phyloP scores from a whole-genome alignment of 1,140 invertebrate species.

The Nilaparvata lugens region DNA sequence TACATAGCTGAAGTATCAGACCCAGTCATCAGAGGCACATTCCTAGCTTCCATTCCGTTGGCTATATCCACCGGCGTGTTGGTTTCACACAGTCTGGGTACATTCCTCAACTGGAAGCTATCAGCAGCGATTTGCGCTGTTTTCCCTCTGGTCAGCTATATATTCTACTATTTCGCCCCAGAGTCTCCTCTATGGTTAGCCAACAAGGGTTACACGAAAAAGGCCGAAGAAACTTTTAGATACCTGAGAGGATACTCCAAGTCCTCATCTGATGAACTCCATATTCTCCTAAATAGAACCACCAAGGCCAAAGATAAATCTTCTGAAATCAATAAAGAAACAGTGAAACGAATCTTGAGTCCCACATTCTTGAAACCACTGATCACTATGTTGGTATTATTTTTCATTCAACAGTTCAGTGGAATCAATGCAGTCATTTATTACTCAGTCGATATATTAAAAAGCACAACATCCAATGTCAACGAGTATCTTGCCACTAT shows the following conservation, averaged over 20 bases:
- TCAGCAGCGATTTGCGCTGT: conserved; percentile 43
- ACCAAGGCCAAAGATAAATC: conserved; percentile 7
- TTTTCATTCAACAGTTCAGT: conserved; percentile 50
- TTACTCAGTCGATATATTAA: conserved; percentile 49
- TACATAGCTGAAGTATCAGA: conserved; percentile 35
- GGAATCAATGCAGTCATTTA: conserved; percentile 61
- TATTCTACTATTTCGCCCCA: conserved; percentile 43
- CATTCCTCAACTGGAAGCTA: conserved; percentile 46
- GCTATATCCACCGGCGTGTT: conserved; percentile 46
- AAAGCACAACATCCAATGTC: conserved; percentile 41
- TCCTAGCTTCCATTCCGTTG: conserved; percentile 44
- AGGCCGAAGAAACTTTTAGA: conserved; percentile 40
- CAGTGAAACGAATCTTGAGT: conserved; percentile 19
- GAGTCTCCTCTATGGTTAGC: conserved; percentile 65
- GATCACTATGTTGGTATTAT: conserved; percentile 47
- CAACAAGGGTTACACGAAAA: conserved; percentile 39
- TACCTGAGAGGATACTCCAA: conserved; percentile 39
- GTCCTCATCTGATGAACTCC: conserved; percentile 39
- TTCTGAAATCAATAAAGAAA: conserved; percentile 21
- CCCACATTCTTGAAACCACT: conserved; percentile 45
- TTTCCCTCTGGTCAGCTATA: conserved; percentile 40
- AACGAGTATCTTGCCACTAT: conserved; percentile 51
- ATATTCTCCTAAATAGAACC: conserved; percentile 24
- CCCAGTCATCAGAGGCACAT: conserved; percentile 40
- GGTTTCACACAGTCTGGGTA: conserved; percentile 46